Evolutionary conservation across 2,113 vertebrate genomes (phyloP).

Genomic region (Psittacula cyanocephala): DNA sequence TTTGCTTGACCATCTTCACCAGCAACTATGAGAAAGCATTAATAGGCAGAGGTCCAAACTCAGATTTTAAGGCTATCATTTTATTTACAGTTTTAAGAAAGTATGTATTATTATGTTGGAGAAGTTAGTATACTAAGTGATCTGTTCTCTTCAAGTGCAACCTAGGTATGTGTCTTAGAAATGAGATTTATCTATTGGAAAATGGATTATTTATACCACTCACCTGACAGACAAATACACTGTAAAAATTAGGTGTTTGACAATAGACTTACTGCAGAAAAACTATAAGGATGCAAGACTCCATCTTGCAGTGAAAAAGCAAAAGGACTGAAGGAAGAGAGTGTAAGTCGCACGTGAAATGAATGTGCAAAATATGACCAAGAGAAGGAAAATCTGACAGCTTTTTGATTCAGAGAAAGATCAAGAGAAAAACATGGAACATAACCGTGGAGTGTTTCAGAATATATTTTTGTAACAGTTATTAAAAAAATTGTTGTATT

Average conservation of each 20-base stretch:
- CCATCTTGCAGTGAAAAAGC: not conserved
- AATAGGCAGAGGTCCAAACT: slow-evolving; percentile 38
- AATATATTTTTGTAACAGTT: not conserved
- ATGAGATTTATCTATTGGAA: not conserved
- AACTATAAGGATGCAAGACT: not conserved
- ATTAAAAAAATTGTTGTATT: not conserved
- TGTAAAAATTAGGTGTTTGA: not conserved
- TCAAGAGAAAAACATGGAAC: not conserved
- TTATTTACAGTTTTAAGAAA: slow-evolving; percentile 24
- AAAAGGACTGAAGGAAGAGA: not conserved
- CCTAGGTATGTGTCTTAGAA: not conserved
- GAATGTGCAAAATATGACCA: not conserved
- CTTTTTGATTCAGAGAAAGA: not conserved
- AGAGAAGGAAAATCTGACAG: not conserved
- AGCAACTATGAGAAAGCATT: slow-evolving; percentile 38
- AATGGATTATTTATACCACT: not conserved
- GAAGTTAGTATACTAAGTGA: not conserved
- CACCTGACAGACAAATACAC: slow-evolving; percentile 13
- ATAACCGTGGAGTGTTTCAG: not conserved
- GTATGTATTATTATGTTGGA: not conserved
- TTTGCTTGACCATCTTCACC: slow-evolving; percentile 75
- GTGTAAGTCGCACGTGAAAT: not conserved
- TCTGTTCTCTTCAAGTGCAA: not conserved
- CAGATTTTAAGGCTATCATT: slow-evolving; percentile 10
- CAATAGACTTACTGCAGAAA: not conserved